phyloP scores from a whole-genome alignment of 2,113 vertebrate genomes.

The Pelvicachromis taeniatus region DNA sequence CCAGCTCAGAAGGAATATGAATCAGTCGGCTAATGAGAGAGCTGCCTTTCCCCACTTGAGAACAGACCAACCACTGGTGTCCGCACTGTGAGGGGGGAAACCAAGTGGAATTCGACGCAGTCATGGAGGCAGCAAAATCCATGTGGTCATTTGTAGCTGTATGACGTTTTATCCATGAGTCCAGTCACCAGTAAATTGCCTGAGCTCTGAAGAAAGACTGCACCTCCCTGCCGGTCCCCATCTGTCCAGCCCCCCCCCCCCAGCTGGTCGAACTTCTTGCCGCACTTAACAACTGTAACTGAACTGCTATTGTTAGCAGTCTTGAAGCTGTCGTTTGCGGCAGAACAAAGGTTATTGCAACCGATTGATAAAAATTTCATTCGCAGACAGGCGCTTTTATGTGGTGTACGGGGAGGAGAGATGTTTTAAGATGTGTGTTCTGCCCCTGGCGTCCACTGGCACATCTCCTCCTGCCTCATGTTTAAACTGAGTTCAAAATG shows the following conservation, averaged over 20 bases:
- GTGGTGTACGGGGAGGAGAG: constrained; percentile 64
- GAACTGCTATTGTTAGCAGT: constrained; percentile 75
- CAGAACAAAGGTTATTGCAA: constrained; percentile 76
- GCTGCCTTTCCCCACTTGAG: constrained; percentile 45
- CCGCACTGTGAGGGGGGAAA: constrained; percentile 36
- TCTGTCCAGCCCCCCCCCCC: not conserved
- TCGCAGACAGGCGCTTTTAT: constrained; percentile 69
- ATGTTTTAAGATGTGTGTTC: constrained; percentile 69
- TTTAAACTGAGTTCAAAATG: constrained; percentile 86
- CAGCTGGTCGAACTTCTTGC: constrained; percentile 18
- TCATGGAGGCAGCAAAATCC: constrained; percentile 58
- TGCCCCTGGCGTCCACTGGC: constrained; percentile 69
- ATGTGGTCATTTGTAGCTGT: constrained; percentile 65
- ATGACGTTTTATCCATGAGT: constrained; percentile 61
- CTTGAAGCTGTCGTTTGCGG: constrained; percentile 69
- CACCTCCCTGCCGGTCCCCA: not conserved
- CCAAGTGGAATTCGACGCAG: constrained; percentile 46
- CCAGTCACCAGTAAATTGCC: constrained; percentile 68
- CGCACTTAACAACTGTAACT: constrained; percentile 44
- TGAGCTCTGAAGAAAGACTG: constrained; percentile 40
- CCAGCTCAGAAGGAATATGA: constrained; percentile 66
- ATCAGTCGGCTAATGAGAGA: constrained; percentile 64
- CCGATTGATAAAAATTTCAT: constrained; percentile 78
- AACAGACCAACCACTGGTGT: constrained; percentile 36
- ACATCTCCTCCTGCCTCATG: constrained; percentile 67